A percentile compares a stretch with the other conserved stretches of the same genome.
phyloP scores from a whole-genome alignment of 2,113 vertebrate species.

The Butastur rufipennis region DNA sequence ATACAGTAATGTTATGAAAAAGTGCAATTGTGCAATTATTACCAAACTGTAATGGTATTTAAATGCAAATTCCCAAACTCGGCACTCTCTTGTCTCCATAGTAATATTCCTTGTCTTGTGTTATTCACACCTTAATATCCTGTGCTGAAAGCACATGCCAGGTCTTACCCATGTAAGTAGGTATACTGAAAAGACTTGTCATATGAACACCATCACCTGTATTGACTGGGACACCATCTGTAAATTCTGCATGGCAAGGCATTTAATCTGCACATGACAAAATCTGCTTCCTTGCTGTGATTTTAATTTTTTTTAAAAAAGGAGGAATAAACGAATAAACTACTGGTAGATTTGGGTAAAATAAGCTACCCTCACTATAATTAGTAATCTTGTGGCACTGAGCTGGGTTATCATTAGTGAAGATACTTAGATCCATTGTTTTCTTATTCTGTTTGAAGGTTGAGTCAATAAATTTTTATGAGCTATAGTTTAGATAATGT shows the following conservation, averaged over 20 bases:
- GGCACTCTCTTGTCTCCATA: neutral
- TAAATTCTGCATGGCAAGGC: neutral
- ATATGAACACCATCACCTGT: neutral
- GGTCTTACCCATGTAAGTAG: neutral
- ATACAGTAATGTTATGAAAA: neutral
- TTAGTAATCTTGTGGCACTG: neutral
- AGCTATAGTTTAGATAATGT: constrained; percentile 57
- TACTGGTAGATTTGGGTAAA: neutral
- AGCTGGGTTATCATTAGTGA: neutral
- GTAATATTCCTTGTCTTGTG: neutral
- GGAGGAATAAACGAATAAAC: neutral
- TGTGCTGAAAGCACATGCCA: neutral
- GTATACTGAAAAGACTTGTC: neutral
- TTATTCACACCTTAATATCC: neutral
- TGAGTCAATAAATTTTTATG: constrained; percentile 57
- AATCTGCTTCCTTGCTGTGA: neutral
- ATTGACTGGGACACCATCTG: neutral
- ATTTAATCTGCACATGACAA: neutral
- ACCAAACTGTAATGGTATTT: neutral
- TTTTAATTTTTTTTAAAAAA: too few relatives aligned
- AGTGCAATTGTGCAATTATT: neutral
- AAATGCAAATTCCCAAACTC: neutral
- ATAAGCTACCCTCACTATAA: neutral
- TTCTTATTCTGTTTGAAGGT: neutral
- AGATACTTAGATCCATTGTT: constrained; percentile 9